Evolutionary conservation across 2,113 vertebrate genomes (phyloP), one percentile per base, ranked within the genome.

Genomic region (Dermatemys mawii): DNA sequence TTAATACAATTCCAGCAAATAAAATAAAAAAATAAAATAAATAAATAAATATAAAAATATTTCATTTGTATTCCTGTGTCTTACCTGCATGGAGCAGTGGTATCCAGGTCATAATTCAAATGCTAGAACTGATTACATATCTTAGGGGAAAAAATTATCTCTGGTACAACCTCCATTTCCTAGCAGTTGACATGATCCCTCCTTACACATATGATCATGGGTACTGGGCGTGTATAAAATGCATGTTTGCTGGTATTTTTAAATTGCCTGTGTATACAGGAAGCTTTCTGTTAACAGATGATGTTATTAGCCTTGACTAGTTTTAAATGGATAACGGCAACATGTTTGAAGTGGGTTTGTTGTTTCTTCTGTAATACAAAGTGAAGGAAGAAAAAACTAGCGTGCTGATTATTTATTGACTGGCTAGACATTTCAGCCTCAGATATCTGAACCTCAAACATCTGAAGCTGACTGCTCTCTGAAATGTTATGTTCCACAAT

Each of bases 21-120:
- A 46, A 46, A 46, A 46, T 46, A 46, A 46, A 46, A 46, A 6
- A 46, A 46, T n/a, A 46, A 46, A 46, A 46, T 5, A 46, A 46
- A 93, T 92, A 55, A 90, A 91, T 88, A 88, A 2, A 91, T 94
- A 92, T 0, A 0, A 76, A 60, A 67, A 82, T 86, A 63, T 91
- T 85, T n/a, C 76, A 78, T 91, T 91, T 91, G 84, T 86, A 82
- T 91, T 63, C 51, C 86, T 82, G 90, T 82, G 51, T 81, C 87
- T 90, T 95, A 90, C 80, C 91, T 85, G 90, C 85, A 93, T 95
- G 94, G 96, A 95, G 92, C 88, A 78, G 54, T 51, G 38, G 83
- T 55, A 78, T 84, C 73, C 80, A 83, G 92, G 86, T 93, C 92
- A 82, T 86, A 96, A 86, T 91, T 84, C 79, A 95, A 97, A 93